Conservation (phyloP, 2,888 invertebrate species). For the Ectemnius cavifrons region DNA sequence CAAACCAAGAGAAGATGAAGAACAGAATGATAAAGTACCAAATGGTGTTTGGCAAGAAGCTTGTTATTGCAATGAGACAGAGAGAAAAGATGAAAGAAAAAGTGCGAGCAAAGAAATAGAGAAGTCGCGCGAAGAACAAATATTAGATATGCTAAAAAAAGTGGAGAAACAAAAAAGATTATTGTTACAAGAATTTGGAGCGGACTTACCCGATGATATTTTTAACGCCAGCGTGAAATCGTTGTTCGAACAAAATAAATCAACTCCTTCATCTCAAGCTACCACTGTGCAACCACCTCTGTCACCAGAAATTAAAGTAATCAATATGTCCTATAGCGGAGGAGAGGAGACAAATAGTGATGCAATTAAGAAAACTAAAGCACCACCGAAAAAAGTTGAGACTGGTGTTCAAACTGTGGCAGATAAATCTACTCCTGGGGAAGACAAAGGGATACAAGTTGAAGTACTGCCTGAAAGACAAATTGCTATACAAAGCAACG, state of each 20-base stretch:
- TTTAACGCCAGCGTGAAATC: constrained; percentile 69
- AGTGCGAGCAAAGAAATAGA: constrained; percentile 45
- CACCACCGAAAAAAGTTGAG: constrained; percentile 52
- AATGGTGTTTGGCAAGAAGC: constrained; percentile 56
- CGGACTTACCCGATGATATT: constrained; percentile 69
- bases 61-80: constrained; percentile 20
- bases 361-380: constrained; percentile 22
- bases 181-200: constrained; percentile 71
- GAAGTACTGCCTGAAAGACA: constrained; percentile 35
- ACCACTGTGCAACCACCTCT: constrained; percentile 13
- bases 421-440: constrained; percentile 14
- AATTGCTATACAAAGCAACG: background rate
- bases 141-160: constrained; percentile 71
- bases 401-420: constrained; percentile 66
- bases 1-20: constrained; percentile 46
- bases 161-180: constrained; percentile 71
- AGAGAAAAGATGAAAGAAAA: constrained; percentile 18
- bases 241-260: constrained; percentile 56
- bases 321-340: constrained; percentile 66
- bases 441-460: constrained; percentile 55
- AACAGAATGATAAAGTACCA: constrained; percentile 20
- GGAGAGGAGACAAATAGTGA: constrained; percentile 45
- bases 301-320: constrained; percentile 70
- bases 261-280: constrained; percentile 7
- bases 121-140: constrained; percentile 67